Conservation (phyloP, 2,797 vertebrate genomes). For the Trachurus trachurus region DNA sequence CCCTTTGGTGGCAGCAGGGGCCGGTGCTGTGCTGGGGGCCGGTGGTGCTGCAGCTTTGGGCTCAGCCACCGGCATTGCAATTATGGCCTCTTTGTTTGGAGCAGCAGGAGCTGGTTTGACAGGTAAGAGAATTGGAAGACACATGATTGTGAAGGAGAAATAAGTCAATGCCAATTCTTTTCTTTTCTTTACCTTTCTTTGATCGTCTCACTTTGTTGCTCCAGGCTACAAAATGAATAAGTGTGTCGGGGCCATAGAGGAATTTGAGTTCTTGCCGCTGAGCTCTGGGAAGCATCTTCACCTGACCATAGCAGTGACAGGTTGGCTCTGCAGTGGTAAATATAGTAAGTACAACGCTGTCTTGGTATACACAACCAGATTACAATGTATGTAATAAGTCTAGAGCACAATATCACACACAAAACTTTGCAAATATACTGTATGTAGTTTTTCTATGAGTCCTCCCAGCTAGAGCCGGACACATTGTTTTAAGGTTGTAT, state of each 20-base stretch:
- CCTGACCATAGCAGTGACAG: conserved; percentile 93
- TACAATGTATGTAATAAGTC: background rate
- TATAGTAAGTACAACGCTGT: conserved; percentile 88
- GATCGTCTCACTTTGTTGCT: background rate
- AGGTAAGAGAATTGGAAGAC: conserved; percentile 80
- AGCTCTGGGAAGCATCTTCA: conserved; percentile 93
- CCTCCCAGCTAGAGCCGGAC: too few relatives aligned
- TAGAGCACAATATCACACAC: background rate
- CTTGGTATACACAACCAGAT: background rate
- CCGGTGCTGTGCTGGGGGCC: conserved; percentile 91
- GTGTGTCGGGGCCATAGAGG: conserved; percentile 95
- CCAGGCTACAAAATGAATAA: conserved; percentile 99
- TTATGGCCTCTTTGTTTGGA: conserved; percentile 96
- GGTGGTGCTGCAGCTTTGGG: conserved; percentile 94
- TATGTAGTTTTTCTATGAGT: too few relatives aligned
- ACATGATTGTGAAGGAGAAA: background rate
- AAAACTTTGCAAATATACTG: too few relatives aligned
- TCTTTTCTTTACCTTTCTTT: background rate
- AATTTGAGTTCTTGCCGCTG: conserved; percentile 96
- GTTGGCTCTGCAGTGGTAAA: conserved; percentile 95
- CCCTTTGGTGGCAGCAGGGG: conserved; percentile 94
- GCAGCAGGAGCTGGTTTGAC: conserved; percentile 96
- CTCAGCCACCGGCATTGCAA: conserved; percentile 92
- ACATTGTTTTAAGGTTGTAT: too few relatives aligned
- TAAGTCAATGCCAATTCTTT: background rate